Base-by-base conservation (phyloP, 1,140 invertebrate species). In the Mactra quadrangularis region DNA sequence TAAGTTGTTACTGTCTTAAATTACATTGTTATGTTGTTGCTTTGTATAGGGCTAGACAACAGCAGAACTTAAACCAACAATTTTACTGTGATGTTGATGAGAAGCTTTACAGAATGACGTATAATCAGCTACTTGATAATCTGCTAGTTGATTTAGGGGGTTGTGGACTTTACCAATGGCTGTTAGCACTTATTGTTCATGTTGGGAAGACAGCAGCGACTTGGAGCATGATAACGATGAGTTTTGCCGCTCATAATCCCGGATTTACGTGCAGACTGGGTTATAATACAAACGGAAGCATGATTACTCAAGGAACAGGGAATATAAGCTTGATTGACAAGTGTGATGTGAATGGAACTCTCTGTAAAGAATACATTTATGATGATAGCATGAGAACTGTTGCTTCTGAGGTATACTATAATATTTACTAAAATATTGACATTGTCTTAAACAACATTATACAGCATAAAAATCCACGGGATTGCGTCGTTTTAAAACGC, bases 201-300 rank as follows among this genome's bases (percentile, higher is more conserved):
- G n/a, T 60, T n/a, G 31, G 29, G 1, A 75, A 75, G 25, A 27
- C 33, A 17, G 25, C 41, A 27, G 53, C 55, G 19, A 45, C 55
- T 1, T 75, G 71, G 71, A 75, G 71, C 55, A 59, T 60, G 53
- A 27, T 75, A 17, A 45, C 55, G 1, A 75, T 75, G 71, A 41
- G 53, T 4, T 75, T 75, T 60, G 57, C 57, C 4, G 71, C 53
- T 6, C 71, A 75, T 31, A 29, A 41, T 22, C 71, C 71, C 0
- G 71, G 71, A 1, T 75, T 59, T 53, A 4, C 1, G n/a, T 75
- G 71, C 38, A 19, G 11, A 4, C 19, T 15, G 47, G 15, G 45
- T 2, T 13, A n/a, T 15, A 52, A 71, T 50, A 17, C 27, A n/a
- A 71, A 53, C 68, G 22, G 25, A 19, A 25, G 6, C 13, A 9